Percentiles rank a stretch among this genome's conserved stretches.
phyloP scores from a whole-genome alignment of 30 jellyfish, hydroid and myxozoan species.

The Morbakka virulenta region DNA sequence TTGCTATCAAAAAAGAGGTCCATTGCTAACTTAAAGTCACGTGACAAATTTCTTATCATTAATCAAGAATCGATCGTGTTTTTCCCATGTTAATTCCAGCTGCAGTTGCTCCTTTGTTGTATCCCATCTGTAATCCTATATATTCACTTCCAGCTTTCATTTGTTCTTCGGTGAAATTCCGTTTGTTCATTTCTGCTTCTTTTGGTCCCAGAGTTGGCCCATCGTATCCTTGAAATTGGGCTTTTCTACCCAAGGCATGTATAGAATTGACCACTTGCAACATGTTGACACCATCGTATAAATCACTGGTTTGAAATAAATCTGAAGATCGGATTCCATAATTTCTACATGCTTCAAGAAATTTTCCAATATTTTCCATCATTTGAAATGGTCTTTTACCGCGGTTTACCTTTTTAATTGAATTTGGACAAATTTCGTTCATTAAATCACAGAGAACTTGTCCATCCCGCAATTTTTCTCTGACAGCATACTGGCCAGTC shows the following conservation, averaged over 20 bases:
- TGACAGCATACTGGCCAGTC: slow-evolving; percentile 63
- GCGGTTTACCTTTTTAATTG: slow-evolving; percentile 8
- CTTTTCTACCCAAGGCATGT: slow-evolving; percentile 94
- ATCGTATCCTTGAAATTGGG: slow-evolving; percentile 37
- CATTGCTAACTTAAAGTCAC: too few species aligned
- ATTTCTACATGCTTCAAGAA: slow-evolving; percentile 63
- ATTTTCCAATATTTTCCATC: slow-evolving; percentile 95
- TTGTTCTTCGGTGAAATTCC: slow-evolving; percentile 75
- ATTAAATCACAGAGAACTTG: slow-evolving; percentile 58
- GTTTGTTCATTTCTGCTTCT: slow-evolving; percentile 60
- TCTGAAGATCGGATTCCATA: slow-evolving; percentile 76
- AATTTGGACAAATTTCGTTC: slow-evolving; percentile 34
- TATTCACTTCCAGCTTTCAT: slow-evolving; percentile 60
- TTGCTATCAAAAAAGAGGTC: too few species aligned
- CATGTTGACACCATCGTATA: slow-evolving; percentile 90
- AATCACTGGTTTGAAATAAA: slow-evolving; percentile 86
- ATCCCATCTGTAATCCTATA: slow-evolving; percentile 87
- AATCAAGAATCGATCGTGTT: slow-evolving; percentile 46
- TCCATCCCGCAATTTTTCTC: slow-evolving; percentile 71
- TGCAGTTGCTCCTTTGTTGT: slow-evolving; percentile 71
- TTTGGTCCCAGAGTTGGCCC: slow-evolving; percentile 88
- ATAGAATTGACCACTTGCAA: slow-evolving; percentile 85
- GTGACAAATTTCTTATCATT: too few species aligned
- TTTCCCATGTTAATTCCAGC: slow-evolving; percentile 56
- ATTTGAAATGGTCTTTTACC: slow-evolving; percentile 53